phyloP scores from a whole-genome alignment of 2,113 vertebrate genomes.

The Nematolebias whitei region DNA sequence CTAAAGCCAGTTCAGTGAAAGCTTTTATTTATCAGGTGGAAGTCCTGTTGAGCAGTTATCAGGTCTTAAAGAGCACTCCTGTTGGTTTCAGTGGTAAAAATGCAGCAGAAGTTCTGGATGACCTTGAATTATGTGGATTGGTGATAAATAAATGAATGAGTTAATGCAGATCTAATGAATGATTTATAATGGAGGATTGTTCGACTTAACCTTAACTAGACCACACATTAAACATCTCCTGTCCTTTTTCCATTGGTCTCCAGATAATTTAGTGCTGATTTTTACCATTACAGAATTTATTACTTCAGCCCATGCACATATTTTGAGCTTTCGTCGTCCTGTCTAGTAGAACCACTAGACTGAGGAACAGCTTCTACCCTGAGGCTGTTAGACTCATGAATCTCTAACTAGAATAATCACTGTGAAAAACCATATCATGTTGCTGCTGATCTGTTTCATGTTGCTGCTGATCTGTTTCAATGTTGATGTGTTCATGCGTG shows the following conservation, averaged over 20 bases:
- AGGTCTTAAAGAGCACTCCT: constrained; percentile 22
- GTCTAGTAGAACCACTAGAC: background rate
- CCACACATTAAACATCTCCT: background rate
- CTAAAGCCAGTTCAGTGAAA: constrained; percentile 37
- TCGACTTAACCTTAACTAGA: background rate
- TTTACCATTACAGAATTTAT: background rate
- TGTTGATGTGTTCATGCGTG: too few relatives aligned
- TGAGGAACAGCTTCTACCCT: background rate
- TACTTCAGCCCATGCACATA: background rate
- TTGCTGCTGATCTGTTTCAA: too few relatives aligned
- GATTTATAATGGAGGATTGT: background rate
- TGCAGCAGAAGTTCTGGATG: background rate
- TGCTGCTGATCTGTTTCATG: too few relatives aligned
- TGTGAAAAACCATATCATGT: too few relatives aligned
- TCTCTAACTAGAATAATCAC: too few relatives aligned
- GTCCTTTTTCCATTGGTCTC: background rate
- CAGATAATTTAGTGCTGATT: background rate
- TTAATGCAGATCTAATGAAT: background rate
- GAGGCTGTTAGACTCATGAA: too few relatives aligned
- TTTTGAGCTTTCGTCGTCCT: background rate
- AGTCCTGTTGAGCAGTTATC: constrained; percentile 13
- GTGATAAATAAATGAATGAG: background rate
- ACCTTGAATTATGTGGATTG: background rate
- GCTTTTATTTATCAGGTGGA: constrained; percentile 39
- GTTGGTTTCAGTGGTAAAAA: constrained; percentile 24